These are phyloP conservation scores for Chloropsis hardwickii DNA, from an alignment of 2,113 vertebrate species.

Conservation along the genomic window DNA sequence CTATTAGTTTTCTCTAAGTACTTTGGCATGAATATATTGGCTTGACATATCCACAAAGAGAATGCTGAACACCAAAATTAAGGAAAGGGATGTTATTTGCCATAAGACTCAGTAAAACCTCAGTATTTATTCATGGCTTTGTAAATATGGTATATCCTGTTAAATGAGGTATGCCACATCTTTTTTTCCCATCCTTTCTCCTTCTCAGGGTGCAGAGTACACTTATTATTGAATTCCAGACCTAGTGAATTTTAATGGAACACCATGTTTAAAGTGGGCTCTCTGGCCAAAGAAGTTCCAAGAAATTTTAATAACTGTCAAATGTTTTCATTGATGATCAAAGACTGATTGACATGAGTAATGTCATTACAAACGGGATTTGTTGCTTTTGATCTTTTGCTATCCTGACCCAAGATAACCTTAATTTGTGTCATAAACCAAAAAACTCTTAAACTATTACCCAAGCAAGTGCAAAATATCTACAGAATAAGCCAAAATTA, in stretches of 20 bases:
- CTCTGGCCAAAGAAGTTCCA: not conserved
- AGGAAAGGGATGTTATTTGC: not conserved
- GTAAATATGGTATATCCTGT: not conserved
- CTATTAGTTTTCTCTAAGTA: not conserved
- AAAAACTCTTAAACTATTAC: not conserved
- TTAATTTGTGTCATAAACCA: not conserved
- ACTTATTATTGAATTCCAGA: not conserved
- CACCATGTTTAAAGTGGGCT: not conserved
- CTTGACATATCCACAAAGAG: not conserved
- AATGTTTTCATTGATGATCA: not conserved
- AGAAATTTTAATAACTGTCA: not conserved
- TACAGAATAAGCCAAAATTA: not conserved
- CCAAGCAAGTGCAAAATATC: not conserved
- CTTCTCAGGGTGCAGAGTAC: not conserved
- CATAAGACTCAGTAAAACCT: not conserved
- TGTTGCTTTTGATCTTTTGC: not conserved
- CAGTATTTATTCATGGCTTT: not conserved
- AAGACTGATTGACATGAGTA: not conserved
- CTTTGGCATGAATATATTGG: not conserved
- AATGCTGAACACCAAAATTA: not conserved
- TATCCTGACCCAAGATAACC: not conserved
- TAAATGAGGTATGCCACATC: not conserved
- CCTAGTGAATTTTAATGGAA: not conserved
- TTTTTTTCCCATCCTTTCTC: not conserved
- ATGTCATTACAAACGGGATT: not conserved